These are phyloP conservation scores for Lumbricus terrestris DNA, from an alignment of 2,888 invertebrate species.

Conservation along the genomic window DNA sequence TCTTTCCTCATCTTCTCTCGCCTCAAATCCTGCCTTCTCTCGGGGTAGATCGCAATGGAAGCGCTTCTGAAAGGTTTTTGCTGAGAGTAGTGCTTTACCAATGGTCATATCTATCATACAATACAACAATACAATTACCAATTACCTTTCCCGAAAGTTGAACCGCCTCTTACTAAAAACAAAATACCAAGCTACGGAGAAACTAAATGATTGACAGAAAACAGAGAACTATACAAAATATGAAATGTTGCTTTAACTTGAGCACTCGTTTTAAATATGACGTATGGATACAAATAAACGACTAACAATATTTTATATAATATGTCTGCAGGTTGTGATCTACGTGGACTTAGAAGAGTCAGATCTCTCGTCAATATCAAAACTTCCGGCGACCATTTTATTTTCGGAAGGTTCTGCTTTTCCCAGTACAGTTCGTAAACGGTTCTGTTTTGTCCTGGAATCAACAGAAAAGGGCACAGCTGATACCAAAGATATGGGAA, in stretches of 20 bases:
- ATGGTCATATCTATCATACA: no score
- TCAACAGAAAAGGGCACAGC: neutral
- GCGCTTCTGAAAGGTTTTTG: no score
- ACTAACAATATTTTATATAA: conserved; percentile 3
- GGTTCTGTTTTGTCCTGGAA: neutral
- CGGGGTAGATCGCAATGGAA: no score
- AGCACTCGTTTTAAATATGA: neutral
- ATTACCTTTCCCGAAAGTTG: no score
- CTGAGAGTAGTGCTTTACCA: no score
- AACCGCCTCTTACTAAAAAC: neutral
- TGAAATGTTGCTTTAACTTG: neutral
- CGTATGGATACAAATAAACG: neutral
- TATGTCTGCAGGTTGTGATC: neutral
- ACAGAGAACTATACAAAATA: neutral
- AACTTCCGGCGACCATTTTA: conserved; percentile 3
- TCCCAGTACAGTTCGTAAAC: neutral
- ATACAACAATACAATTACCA: no score
- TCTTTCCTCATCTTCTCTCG: no score
- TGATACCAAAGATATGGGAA: neutral
- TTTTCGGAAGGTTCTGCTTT: neutral
- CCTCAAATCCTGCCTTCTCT: no score
- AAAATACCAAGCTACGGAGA: neutral
- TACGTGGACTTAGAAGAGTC: neutral
- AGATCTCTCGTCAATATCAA: neutral
- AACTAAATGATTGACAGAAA: neutral